Conservation (phyloP, 2,888 invertebrate genomes). For the Gymnoscelis rufifasciata region DNA sequence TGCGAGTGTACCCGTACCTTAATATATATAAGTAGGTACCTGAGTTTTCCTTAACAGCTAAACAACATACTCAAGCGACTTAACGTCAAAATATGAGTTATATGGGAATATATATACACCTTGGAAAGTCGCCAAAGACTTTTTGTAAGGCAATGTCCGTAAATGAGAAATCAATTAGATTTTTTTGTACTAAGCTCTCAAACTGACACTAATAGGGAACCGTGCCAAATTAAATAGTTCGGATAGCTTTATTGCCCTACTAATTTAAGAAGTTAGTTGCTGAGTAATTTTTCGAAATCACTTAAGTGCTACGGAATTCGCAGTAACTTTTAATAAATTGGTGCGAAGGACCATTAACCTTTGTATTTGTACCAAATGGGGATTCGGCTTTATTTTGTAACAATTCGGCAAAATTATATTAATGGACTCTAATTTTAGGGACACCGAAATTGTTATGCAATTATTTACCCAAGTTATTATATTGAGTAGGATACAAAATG, state of each 20-base stretch:
- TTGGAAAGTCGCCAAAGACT: constrained; percentile 25
- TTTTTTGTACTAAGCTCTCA: constrained; percentile 18
- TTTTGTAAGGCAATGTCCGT: constrained; percentile 8
- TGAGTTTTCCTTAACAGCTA: constrained; percentile 1
- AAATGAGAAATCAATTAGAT: constrained; percentile 28
- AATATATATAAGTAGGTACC: too few relatives aligned
- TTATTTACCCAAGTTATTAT: too few relatives aligned
- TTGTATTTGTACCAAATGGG: constrained; percentile 16
- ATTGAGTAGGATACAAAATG: too few relatives aligned
- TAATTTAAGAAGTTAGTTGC: constrained; percentile 42
- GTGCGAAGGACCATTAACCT: constrained; percentile 28
- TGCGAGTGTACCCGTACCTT: too few relatives aligned
- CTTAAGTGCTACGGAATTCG: constrained; percentile 36
- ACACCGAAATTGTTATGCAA: neutral
- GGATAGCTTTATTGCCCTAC: constrained; percentile 37
- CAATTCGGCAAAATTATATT: constrained; percentile 3
- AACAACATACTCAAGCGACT: constrained; percentile 19
- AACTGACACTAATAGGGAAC: constrained; percentile 22
- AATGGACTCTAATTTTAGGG: neutral
- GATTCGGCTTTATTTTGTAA: constrained; percentile 8
- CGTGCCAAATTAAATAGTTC: constrained; percentile 37
- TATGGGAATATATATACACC: constrained; percentile 37
- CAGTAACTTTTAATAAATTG: constrained; percentile 31
- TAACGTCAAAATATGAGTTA: constrained; percentile 36
- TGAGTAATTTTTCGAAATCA: constrained; percentile 40